Evolutionary conservation across 2,888 invertebrate genomes (phyloP).

Genomic region (Epistrophe grossulariae): DNA sequence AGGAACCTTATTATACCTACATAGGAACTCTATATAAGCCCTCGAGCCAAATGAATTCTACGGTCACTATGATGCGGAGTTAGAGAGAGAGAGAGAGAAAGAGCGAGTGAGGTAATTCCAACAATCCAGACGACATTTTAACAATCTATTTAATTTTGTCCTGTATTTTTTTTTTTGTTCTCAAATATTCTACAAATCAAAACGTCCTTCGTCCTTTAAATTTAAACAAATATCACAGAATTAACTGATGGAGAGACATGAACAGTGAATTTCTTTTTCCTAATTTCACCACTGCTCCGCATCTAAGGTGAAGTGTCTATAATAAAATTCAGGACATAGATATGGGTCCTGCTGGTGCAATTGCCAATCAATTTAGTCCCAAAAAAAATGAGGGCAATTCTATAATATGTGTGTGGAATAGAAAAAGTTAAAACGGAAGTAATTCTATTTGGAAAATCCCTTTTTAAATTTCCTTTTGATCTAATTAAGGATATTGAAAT

Average conservation of each 20-base stretch:
- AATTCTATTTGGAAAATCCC: conserved; percentile 72
- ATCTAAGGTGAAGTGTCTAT: not conserved
- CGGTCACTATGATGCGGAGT: conserved; percentile 34
- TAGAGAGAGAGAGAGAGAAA: no score
- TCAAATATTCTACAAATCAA: conserved; percentile 39
- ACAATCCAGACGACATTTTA: conserved; percentile 54
- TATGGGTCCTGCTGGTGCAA: conserved; percentile 25
- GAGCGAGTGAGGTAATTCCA: conserved; percentile 7
- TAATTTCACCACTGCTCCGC: not conserved
- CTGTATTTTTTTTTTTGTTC: not conserved
- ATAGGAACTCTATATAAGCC: conserved; percentile 36
- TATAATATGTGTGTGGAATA: conserved; percentile 1
- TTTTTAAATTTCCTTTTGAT: conserved; percentile 70
- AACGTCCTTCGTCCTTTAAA: conserved; percentile 47
- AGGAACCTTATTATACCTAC: conserved; percentile 23
- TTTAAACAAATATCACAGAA: conserved; percentile 39
- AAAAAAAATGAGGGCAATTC: conserved; percentile 31
- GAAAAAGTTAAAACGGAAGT: conserved; percentile 60
- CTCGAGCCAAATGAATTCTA: conserved; percentile 51
- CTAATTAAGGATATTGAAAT: conserved; percentile 75
- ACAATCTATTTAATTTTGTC: conserved; percentile 33
- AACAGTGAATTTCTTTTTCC: not conserved
- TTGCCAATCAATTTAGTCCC: conserved; percentile 42
- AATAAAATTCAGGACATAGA: conserved; percentile 40
- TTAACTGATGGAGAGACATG: not conserved